phyloP scores from a whole-genome alignment of 2,797 vertebrate genomes.

The Eulemur mongoz region DNA sequence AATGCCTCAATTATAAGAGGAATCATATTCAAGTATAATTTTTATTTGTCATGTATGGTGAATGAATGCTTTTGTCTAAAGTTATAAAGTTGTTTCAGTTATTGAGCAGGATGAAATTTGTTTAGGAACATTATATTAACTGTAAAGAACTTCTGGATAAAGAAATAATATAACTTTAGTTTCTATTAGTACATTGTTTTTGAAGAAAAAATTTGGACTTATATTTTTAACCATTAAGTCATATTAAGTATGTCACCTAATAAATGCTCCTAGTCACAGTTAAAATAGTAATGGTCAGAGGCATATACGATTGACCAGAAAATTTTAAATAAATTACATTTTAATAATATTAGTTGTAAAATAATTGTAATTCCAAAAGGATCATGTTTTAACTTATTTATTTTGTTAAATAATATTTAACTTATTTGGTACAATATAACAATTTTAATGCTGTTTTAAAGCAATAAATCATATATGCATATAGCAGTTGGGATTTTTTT shows the following conservation, averaged over 20 bases:
- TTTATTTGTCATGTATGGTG: background rate
- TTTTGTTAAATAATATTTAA: background rate
- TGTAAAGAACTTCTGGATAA: background rate
- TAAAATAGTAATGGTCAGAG: background rate
- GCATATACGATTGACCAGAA: constrained; percentile 43
- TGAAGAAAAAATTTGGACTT: background rate
- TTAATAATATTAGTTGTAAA: constrained; percentile 66
- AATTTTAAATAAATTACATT: constrained; percentile 67
- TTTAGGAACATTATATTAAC: background rate
- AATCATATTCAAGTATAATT: background rate
- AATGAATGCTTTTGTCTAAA: background rate
- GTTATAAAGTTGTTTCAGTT: background rate
- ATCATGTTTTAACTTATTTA: constrained; percentile 57
- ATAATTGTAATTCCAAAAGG: constrained; percentile 55
- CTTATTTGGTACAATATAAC: constrained; percentile 31
- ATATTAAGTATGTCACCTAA: background rate
- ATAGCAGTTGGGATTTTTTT: background rate
- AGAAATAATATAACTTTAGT: background rate
- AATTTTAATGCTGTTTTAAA: constrained; percentile 66
- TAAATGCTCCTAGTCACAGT: background rate
- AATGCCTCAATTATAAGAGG: background rate
- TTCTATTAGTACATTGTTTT: background rate
- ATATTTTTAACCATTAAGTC: background rate
- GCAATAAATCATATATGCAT: background rate
- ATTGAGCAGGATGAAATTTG: background rate